Evolutionary conservation across 2,888 invertebrate genomes (phyloP).

Genomic region (Norana najaformis): DNA sequence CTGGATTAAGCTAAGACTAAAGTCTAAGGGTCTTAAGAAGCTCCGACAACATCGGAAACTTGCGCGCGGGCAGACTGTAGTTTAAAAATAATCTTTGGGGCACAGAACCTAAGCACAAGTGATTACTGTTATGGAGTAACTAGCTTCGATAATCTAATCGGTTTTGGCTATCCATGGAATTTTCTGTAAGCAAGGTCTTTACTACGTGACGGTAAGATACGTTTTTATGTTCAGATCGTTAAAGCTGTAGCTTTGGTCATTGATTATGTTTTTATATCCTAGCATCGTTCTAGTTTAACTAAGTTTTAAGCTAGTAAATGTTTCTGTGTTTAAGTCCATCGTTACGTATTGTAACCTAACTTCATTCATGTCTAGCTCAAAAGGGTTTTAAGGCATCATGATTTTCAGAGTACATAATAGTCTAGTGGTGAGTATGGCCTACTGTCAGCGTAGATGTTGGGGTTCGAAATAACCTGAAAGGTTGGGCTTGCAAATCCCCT

Average conservation of each 20-base stretch:
- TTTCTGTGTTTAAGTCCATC: background rate
- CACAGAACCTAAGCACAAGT: background rate
- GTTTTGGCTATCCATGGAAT: background rate
- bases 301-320: background rate
- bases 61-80: background rate
- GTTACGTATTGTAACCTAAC: background rate
- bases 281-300: background rate
- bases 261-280: background rate
- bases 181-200: background rate
- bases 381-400: background rate
- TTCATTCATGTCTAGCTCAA: background rate
- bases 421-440: background rate
- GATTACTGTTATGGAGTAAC: background rate
- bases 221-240: background rate
- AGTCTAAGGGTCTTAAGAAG: background rate
- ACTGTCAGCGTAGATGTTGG: background rate
- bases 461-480: too few relatives aligned
- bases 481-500: too few relatives aligned
- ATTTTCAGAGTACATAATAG: background rate
- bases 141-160: background rate
- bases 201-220: constrained; percentile 6
- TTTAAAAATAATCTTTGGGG: background rate
- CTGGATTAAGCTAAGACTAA: constrained; percentile 6
- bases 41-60: background rate
- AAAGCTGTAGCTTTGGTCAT: background rate